Evolutionary conservation across 2,113 vertebrate genomes (phyloP).

Genomic region (Catharus bicknelli): DNA sequence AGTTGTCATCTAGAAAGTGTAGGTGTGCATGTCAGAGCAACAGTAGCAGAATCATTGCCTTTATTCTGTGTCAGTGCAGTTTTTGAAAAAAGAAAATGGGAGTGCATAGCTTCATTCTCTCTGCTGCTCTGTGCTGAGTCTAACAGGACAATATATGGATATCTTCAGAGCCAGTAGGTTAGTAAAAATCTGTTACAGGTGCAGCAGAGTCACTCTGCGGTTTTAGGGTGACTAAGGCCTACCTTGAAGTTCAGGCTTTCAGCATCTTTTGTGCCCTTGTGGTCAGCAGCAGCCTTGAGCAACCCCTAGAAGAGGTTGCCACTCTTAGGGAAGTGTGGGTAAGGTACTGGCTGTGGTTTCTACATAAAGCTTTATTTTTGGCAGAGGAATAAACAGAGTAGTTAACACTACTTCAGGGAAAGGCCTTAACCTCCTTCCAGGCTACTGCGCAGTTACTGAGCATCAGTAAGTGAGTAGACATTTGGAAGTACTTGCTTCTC

Average conservation of each 20-base stretch:
- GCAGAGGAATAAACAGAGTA: not conserved
- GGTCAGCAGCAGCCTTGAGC: not conserved
- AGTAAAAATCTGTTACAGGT: not conserved
- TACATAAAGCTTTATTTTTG: not conserved
- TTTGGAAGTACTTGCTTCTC: not conserved
- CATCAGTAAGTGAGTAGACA: not conserved
- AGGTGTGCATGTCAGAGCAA: not conserved
- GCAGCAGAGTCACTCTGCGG: accelerated
- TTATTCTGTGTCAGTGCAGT: not conserved
- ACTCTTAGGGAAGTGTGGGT: not conserved
- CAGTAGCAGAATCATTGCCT: not conserved
- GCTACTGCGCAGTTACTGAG: not conserved
- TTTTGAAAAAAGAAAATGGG: not conserved
- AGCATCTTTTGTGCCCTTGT: not conserved
- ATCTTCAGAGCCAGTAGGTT: not conserved
- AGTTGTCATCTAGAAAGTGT: not conserved
- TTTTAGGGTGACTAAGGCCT: not conserved
- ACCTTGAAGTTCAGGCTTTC: not conserved
- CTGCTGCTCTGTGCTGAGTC: not conserved
- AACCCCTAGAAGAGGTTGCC: not conserved
- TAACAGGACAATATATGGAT: not conserved
- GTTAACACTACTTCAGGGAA: not conserved
- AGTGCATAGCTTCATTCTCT: not conserved
- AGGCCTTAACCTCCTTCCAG: not conserved
- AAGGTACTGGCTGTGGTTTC: not conserved